These are phyloP conservation scores for chimpanzee (Pan troglodytes) DNA, from an alignment of 2,113 vertebrate genomes.

Conservation along the genomic window NHGRI_mPanTro3-v2.1_pri NC_072418.2:47592501-47593000, in stretches of 20 bases:
- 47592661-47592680: neutral
- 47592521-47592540: no score
- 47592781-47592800: neutral
- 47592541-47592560: neutral
- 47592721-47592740: neutral
- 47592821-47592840: neutral
- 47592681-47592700: neutral
- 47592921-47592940: neutral
- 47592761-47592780: neutral
- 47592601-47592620: neutral
- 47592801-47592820: neutral
- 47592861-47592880: neutral
- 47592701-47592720: neutral
- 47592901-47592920: neutral
- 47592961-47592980: neutral
- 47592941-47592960: neutral
- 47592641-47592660: neutral
- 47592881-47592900: neutral
- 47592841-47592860: neutral
- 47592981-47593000: neutral
- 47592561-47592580: neutral
- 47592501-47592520: neutral
- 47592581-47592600: neutral
- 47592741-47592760: neutral
- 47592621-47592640: rapidly evolving